These are phyloP conservation scores for Lucilia sericata DNA, from an alignment of 1,140 invertebrate genomes.

Conservation along the genomic window DNA sequence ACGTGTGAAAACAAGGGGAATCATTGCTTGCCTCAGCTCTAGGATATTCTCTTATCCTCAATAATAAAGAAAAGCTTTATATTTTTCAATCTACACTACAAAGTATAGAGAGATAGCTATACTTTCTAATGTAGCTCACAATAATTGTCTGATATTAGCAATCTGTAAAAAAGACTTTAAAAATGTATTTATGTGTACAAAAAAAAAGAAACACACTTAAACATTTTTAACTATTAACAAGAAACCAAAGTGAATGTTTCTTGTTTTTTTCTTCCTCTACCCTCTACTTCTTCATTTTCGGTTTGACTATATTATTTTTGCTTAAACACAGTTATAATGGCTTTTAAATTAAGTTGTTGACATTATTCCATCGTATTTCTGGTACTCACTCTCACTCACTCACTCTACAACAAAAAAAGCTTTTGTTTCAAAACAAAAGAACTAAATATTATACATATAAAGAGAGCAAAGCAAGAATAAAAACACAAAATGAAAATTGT, in stretches of 20 bases:
- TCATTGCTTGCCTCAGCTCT: no score
- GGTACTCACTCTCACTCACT: not conserved
- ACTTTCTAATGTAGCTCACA: no score
- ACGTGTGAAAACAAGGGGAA: no score
- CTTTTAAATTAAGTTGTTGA: slow-evolving; percentile 44
- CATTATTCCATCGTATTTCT: slow-evolving; percentile 39
- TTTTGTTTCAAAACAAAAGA: slow-evolving; percentile 28
- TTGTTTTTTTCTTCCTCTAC: not conserved
- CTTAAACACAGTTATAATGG: slow-evolving; percentile 43
- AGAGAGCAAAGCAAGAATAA: not conserved
- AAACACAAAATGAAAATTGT: not conserved
- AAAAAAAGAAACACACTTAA: slow-evolving; percentile 7
- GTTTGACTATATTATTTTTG: slow-evolving; percentile 27
- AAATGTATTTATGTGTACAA: not conserved
- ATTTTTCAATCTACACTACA: no score
- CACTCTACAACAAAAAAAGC: not conserved
- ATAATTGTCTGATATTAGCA: no score
- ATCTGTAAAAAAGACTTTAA: not conserved
- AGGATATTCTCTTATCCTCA: no score
- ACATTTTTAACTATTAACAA: not conserved
- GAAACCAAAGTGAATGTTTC: not conserved
- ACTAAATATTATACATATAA: not conserved
- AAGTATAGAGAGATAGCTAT: no score
- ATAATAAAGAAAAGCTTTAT: no score
- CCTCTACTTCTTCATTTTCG: not conserved